Base-by-base conservation (phyloP, 2,888 invertebrate species). In the Pilophorus perplexus region DNA sequence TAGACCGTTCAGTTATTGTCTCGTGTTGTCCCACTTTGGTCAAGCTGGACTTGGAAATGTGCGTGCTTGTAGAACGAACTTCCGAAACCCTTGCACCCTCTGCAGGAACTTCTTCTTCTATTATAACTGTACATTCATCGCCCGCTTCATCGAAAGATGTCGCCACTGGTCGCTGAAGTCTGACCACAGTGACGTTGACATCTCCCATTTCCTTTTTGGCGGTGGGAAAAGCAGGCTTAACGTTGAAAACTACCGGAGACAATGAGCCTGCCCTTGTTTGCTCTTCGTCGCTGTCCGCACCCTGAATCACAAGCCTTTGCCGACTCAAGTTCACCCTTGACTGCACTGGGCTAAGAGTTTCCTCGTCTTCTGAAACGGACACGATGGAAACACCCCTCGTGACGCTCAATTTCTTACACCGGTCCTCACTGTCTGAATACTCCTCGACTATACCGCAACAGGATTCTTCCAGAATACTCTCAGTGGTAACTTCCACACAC, bases 371-470 rank as follows among this genome's bases (percentile, higher is more conserved):
- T 1, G 85, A 84, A 27, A 84, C 78, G 1, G 85, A 85, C 68
- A 82, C 81, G n/a, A 86, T 85, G 0, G 85, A 85, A n/a, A 85
- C 76, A 2, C 83, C 81, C 71, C 84, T 79, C 72, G 80, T 81
- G 0, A 77, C 66, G 25, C 64, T 64, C 52, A 64, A 27, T 54
- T 57, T 66, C 2, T 46, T 75, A 25, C 72, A 68, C 57, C 68
- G 67, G 48, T 80, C 76, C 72, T 80, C 74, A 78, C 79, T 68
- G 75, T 83, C 76, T n/a, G 77, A 78, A 71, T 72, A 77, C 67
- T 78, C 78, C 70, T 78, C 79, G 59, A 79, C 66, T n/a, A 78
- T 73, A 5, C 78, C 78, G 64, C 78, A 80, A 71, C 78, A 57
- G 6, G 66, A 57, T 77, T 44, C 80, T 81, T 66, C 62, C 6